Conservation (phyloP, 1,140 invertebrate species). For the Liolophura sinensis region DNA sequence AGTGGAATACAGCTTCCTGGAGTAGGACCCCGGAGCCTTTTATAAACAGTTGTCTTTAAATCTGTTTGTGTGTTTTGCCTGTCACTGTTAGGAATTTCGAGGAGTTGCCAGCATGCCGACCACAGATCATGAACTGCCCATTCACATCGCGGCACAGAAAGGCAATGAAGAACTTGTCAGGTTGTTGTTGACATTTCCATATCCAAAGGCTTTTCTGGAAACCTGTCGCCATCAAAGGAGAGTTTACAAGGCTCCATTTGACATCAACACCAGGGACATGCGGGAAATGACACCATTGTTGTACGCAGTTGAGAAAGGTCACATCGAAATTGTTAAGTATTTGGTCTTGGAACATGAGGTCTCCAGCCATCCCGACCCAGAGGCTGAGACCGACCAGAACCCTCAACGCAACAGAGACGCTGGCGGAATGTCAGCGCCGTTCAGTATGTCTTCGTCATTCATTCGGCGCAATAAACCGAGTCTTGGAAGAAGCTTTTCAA, state of each 20-base stretch:
- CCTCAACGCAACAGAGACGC: too few species aligned
- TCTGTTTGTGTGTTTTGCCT: background rate
- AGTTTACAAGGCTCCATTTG: conserved; percentile 36
- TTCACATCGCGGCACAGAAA: conserved; percentile 90
- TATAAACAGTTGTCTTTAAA: conserved; percentile 9
- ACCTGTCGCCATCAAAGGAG: conserved; percentile 24
- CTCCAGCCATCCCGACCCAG: too few species aligned
- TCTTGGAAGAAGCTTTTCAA: too few species aligned
- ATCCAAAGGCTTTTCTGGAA: conserved; percentile 64
- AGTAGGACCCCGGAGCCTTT: background rate
- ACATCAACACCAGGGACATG: conserved; percentile 40
- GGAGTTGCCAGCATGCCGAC: conserved; percentile 73
- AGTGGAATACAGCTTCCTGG: too few species aligned
- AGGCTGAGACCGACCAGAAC: too few species aligned
- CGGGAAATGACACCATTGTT: conserved; percentile 44
- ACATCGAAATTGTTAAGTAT: conserved; percentile 33
- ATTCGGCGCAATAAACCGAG: too few species aligned
- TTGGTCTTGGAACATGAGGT: conserved; percentile 18
- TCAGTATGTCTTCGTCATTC: too few species aligned
- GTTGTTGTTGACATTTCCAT: conserved; percentile 78
- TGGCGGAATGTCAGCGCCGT: too few species aligned
- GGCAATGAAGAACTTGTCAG: conserved; percentile 71
- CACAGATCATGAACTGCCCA: conserved; percentile 88
- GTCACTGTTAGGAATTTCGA: conserved; percentile 66
- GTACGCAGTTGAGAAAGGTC: conserved; percentile 39